Base-by-base conservation (phyloP, 1,140 invertebrate species). In the Micrasema longulum region DNA sequence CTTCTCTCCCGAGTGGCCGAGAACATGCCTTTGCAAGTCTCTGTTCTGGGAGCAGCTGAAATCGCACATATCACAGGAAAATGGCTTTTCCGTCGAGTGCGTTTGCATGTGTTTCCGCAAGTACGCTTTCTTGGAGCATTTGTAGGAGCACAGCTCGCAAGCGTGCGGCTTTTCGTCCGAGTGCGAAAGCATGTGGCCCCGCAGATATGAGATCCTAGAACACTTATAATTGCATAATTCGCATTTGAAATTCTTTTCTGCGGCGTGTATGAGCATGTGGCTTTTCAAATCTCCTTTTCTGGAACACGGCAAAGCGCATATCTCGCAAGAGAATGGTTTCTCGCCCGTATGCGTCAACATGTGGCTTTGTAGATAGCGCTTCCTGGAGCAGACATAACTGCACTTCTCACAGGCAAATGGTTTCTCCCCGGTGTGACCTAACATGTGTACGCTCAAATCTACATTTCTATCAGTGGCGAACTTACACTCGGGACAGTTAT, bases 51-150 rank as follows among this genome's bases (percentile, higher is more conserved):
- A 11, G 14, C 45, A 47, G 45, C 12, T 47, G 45, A 16, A 47
- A 14, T 5, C 6, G 45, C 45, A 47, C 12, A 47, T 4, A 1
- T 14, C n/a, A 5, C 45, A 47, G 2, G 45, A 11, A 14, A 47
- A 47, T 14, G 18, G 45, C 45, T 47, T 47, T 5, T 47, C 45
- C 11, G n/a, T 47, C n/a, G 45, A 47, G n/a, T 47, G 45, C 12
- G 45, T 47, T 14, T 14, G 1, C 45, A 47, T 7, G 45, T 47
- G 45, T 5, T 18, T 14, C 11, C 18, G n/a, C 45, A 47, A 3
- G 45, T 47, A 47, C 45, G 45, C n/a, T 5, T 47, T 47, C n/a
- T 7, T 14, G n/a, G 45, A 47, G 14, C 45, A 47, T 14, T 16
- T 5, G 45, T 47, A 47, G 14, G 12, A 14, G n/a, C 45, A 47